A percentile compares a stretch with the other conserved stretches of the same genome.
Conservation (phyloP, 2,888 invertebrate species). For the Lepas anatifera region DNA sequence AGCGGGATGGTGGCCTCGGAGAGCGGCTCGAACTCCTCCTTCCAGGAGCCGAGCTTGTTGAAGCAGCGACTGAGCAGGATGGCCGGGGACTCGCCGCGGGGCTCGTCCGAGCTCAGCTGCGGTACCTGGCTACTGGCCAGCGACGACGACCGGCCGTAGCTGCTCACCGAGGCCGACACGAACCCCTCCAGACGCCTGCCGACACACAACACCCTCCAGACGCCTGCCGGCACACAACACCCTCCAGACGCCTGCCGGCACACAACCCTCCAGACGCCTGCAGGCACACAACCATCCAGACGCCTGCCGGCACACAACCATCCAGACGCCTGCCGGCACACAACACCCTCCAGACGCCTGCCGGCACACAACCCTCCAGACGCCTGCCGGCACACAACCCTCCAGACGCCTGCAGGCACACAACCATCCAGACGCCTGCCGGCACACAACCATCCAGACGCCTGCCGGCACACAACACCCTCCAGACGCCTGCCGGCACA, state of each 20-base stretch:
- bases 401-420: too few species aligned
- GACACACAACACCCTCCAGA: not conserved
- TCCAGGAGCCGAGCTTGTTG: slow-evolving; percentile 89
- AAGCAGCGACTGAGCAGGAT: slow-evolving; percentile 55
- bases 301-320: slow-evolving; percentile 6
- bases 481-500: too few species aligned
- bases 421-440: too few species aligned
- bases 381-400: not conserved
- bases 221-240: not conserved
- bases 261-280: slow-evolving; percentile 20
- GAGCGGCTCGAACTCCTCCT: slow-evolving; percentile 42
- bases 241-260: slow-evolving; percentile 5
- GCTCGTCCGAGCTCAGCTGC: slow-evolving; percentile 9
- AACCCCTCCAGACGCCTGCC: slow-evolving; percentile 11
- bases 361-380: slow-evolving; percentile 21
- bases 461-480: too few species aligned
- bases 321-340: too few species aligned
- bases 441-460: too few species aligned
- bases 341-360: not conserved
- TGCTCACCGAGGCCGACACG: not conserved
- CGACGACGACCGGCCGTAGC: not conserved
- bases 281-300: not conserved
- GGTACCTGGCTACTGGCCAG: slow-evolving; percentile 8
- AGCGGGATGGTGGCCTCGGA: slow-evolving; percentile 40
- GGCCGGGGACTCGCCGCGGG: slow-evolving; percentile 7